Base-by-base conservation (phyloP, 2,797 vertebrate genomes). In the Brachyrhaphis roseni region DNA sequence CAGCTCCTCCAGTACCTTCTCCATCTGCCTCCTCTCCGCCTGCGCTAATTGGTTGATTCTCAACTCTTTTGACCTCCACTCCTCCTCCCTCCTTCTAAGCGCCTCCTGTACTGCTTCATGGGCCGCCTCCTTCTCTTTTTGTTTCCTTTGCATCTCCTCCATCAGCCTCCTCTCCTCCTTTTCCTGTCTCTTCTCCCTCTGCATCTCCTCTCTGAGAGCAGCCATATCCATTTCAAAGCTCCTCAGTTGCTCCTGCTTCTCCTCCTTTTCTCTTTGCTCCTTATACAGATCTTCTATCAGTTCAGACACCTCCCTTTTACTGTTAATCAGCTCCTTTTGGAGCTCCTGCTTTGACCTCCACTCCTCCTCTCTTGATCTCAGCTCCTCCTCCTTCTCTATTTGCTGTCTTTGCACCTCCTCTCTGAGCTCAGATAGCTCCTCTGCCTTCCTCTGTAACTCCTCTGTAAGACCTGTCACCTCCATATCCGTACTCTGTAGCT, bases 401-500 rank as follows among this genome's bases (percentile, higher is more conserved):
- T 74, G 41, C 10, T 73, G 43, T 66, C 11, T 28, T 7, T 10
- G 2, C 0, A 73, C 34, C 78, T 86, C 77, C 62, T 85, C 75
- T 23, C 28, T 81, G 8, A 82, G 74, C 1, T 5, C 23, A 20
- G 34, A 34, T 1, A 75, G 15, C 39, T 75, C 83, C 76, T 90
- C 51, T 20, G 1, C 36, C 2, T n/a, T 66, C 15, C 16, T 80
- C 71, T 84, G 57, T 20, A 55, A 62, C 66, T 76, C 74, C 74
- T 62, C 51, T 55, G 43, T 57, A 26, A 76, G 64, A 34, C 47
- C n/a, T 1, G 31, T 71, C 46, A 82, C 45, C 70, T 87, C 84
- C 49, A 12, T 53, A 49, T 81, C 74, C 1, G 8, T 82, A 41
- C 66, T 78, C 34, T 23, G 75, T 49, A 89, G 75, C 45, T 83